Conservation (phyloP, 2,888 invertebrate genomes). For the Cinara cedri region DNA sequence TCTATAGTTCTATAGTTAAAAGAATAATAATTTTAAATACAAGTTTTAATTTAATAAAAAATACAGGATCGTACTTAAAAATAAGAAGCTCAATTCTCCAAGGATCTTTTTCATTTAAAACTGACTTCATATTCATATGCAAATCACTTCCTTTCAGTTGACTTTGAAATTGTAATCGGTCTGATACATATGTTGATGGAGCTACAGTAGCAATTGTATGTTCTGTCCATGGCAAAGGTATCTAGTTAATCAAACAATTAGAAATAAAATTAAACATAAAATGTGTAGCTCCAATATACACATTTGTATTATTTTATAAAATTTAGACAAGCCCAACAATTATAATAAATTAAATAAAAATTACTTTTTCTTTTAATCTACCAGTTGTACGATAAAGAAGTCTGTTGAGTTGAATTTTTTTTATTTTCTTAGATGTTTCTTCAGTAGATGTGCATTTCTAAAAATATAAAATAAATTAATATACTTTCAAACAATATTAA, state of each 20-base stretch:
- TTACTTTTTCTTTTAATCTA: conserved; percentile 67
- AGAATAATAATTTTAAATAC: conserved; percentile 5
- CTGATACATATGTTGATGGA: conserved; percentile 61
- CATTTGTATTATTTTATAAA: no score
- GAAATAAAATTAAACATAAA: conserved; percentile 27
- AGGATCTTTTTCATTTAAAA: conserved; percentile 62
- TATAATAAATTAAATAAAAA: conserved; percentile 19
- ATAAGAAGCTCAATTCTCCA: conserved; percentile 64
- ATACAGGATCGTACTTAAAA: conserved; percentile 61
- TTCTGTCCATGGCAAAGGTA: conserved; percentile 60
- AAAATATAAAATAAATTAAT: conserved; percentile 46
- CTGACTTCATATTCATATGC: conserved; percentile 49
- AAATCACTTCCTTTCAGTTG: conserved; percentile 59
- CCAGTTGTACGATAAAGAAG: conserved; percentile 68
- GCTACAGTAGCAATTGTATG: conserved; percentile 60
- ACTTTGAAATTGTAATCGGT: conserved; percentile 62
- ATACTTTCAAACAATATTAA: neutral
- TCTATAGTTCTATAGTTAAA: conserved; percentile 59
- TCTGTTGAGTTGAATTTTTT: conserved; percentile 66
- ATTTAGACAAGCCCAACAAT: no score
- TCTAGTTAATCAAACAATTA: conserved; percentile 59
- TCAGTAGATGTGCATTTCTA: conserved; percentile 58
- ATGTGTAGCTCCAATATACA: neutral
- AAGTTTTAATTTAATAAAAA: neutral
- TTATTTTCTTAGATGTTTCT: conserved; percentile 62